phyloP scores from a whole-genome alignment of 2,113 vertebrate species.

The Chaetodon auriga region DNA sequence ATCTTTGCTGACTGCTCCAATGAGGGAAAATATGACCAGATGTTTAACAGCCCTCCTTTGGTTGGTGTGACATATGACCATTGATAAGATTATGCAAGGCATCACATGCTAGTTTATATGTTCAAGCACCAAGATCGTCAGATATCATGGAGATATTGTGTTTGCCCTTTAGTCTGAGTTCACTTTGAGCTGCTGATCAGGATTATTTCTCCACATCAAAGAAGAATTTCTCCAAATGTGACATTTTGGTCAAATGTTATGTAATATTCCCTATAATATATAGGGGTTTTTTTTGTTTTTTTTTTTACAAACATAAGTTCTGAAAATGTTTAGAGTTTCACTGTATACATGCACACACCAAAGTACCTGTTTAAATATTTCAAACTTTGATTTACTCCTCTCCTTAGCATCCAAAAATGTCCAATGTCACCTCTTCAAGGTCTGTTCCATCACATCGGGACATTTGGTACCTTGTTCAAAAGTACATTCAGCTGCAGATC shows the following conservation, averaged over 20 bases:
- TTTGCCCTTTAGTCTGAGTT: background rate
- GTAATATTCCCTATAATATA: background rate
- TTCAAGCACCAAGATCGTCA: background rate
- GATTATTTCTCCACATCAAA: background rate
- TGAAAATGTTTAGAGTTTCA: background rate
- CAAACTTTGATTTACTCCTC: background rate
- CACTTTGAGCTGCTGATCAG: background rate
- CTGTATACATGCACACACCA: too few relatives aligned
- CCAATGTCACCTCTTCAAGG: background rate
- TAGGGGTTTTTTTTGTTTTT: too few relatives aligned
- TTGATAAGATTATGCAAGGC: background rate
- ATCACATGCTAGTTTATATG: constrained; percentile 5
- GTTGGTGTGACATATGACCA: background rate
- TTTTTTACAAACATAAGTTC: background rate
- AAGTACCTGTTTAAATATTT: too few relatives aligned
- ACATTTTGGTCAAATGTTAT: background rate
- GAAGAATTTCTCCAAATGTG: background rate
- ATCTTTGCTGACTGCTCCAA: background rate
- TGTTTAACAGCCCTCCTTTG: background rate
- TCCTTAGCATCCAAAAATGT: too few relatives aligned
- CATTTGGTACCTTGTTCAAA: background rate
- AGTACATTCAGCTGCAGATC: background rate
- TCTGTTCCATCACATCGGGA: too few relatives aligned
- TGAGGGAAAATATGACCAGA: background rate
- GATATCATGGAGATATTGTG: background rate